Conservation (phyloP, 2,888 invertebrate genomes). For the Acrobasis consociella region DNA sequence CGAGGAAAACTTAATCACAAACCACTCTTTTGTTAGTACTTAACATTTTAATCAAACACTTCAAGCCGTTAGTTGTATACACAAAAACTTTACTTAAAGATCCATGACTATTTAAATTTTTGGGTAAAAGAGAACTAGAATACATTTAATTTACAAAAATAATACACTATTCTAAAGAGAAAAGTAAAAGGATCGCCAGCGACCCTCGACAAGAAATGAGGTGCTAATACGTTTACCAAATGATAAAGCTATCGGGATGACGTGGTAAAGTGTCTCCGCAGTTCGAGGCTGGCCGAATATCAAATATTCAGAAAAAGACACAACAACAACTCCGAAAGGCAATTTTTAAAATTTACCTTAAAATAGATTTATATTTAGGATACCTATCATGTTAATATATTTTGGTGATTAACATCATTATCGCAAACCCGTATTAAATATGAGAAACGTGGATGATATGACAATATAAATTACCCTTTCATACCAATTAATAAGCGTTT, state of each 20-base stretch:
- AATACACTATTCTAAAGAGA: constrained; percentile 75
- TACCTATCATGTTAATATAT: constrained; percentile 78
- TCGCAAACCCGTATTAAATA: constrained; percentile 83
- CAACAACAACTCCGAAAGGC: constrained; percentile 77
- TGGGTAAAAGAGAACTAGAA: constrained; percentile 62
- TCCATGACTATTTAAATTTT: constrained; percentile 54
- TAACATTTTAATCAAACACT: constrained; percentile 67
- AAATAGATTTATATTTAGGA: constrained; percentile 76
- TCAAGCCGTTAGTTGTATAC: constrained; percentile 77
- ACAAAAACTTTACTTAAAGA: constrained; percentile 58
- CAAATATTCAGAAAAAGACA: constrained; percentile 76
- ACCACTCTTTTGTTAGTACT: constrained; percentile 77
- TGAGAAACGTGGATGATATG: constrained; percentile 83
- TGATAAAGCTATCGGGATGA: constrained; percentile 70
- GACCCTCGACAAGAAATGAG: constrained; percentile 75
- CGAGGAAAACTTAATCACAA: constrained; percentile 69
- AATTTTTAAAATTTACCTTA: constrained; percentile 79
- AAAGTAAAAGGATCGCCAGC: constrained; percentile 79
- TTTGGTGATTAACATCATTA: constrained; percentile 82
- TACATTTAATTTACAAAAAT: constrained; percentile 64
- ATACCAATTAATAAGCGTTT: constrained; percentile 84
- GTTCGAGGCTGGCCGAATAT: constrained; percentile 71
- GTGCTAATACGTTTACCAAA: constrained; percentile 73
- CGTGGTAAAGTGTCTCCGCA: constrained; percentile 56
- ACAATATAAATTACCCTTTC: constrained; percentile 84